Conservation (phyloP, 1,140 invertebrate genomes). For the Bombus fervidus region DNA sequence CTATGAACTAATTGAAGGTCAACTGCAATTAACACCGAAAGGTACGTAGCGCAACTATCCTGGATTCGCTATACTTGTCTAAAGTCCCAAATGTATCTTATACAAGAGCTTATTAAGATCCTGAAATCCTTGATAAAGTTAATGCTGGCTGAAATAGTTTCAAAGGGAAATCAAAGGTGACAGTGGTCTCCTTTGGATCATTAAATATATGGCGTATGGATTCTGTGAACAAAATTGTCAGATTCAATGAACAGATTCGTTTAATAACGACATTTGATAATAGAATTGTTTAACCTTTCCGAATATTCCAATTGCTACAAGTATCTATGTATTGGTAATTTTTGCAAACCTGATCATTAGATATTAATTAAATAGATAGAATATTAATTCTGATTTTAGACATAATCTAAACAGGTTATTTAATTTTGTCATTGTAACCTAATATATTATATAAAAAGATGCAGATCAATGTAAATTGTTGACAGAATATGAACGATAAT, state of each 20-base stretch:
- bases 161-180: background rate
- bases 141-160: background rate
- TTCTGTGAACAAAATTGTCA: background rate
- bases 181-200: background rate
- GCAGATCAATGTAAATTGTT: too few relatives aligned
- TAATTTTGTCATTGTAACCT: background rate
- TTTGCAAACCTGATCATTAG: background rate
- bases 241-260: background rate
- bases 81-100: conserved; percentile 7
- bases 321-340: background rate
- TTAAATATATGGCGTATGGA: background rate
- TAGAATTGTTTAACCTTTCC: background rate
- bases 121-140: background rate
- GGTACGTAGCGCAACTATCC: background rate
- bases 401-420: too few relatives aligned
- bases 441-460: background rate
- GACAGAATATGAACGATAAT: too few relatives aligned
- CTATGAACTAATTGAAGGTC: background rate
- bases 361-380: too few relatives aligned
- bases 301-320: background rate
- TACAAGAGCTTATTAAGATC: conserved; percentile 12
- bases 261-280: background rate
- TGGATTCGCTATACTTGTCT: background rate
- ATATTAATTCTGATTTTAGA: background rate
- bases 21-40: background rate